Conservation (phyloP, 2,888 invertebrate species). For the Aspidiotus rigidus region DNA sequence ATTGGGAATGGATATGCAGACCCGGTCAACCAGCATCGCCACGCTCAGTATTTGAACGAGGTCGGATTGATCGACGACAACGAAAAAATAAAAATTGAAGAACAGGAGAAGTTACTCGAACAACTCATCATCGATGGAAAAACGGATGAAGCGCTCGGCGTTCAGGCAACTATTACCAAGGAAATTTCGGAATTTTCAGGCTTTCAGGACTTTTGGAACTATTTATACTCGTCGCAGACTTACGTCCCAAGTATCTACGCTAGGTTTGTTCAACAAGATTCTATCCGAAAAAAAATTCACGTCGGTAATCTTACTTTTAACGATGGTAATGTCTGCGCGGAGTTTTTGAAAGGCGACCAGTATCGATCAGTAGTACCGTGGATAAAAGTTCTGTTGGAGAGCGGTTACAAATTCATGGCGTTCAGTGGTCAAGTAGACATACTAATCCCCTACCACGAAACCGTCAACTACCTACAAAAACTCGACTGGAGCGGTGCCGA, state of each 20-base stretch:
- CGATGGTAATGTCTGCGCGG: slow-evolving; percentile 44
- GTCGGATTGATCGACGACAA: slow-evolving; percentile 51
- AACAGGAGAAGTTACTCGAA: slow-evolving; percentile 47
- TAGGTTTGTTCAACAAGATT: too few relatives aligned
- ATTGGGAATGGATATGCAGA: slow-evolving; percentile 76
- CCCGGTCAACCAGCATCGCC: slow-evolving; percentile 64
- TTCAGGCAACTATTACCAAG: too few relatives aligned
- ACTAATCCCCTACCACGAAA: slow-evolving; percentile 53
- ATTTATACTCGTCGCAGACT: too few relatives aligned
- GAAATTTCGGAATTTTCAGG: too few relatives aligned
- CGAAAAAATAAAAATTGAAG: slow-evolving; percentile 41
- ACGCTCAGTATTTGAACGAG: slow-evolving; percentile 71
- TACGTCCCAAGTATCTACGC: too few relatives aligned
- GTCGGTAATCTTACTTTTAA: slow-evolving; percentile 55
- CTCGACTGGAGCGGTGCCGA: slow-evolving; percentile 59
- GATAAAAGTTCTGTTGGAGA: too few relatives aligned
- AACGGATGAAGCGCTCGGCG: slow-evolving; percentile 55
- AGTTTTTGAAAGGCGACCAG: too few relatives aligned
- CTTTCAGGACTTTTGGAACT: slow-evolving; percentile 54
- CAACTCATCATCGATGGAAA: slow-evolving; percentile 55
- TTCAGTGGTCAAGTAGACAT: too few relatives aligned
- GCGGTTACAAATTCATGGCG: too few relatives aligned
- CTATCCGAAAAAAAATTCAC: slow-evolving; percentile 43
- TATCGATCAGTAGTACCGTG: too few relatives aligned
- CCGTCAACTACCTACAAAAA: slow-evolving; percentile 64